Evolutionary conservation across 2,797 vertebrate genomes (phyloP), one percentile per base, ranked within the genome.

Genomic region (Remorina albescens): DNA sequence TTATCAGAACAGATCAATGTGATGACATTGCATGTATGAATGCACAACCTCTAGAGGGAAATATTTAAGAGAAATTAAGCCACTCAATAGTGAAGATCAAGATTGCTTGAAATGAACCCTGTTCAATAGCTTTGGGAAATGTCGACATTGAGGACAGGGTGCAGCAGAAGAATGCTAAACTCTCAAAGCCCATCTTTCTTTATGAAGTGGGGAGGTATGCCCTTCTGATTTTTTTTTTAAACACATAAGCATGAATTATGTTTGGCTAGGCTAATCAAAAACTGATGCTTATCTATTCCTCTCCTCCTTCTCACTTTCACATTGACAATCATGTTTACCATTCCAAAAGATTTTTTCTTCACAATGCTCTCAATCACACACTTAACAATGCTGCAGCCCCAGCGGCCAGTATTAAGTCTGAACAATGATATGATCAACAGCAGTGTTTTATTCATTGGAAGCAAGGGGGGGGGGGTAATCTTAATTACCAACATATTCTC

Each of bases 361-460:
- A 93, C 85, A 92, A 92, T 91, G 84, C 88, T 84, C 80, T 90
- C 88, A 93, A 92, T 93, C 91, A 93, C 80, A 86, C 72, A 84
- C 78, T 51, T 78, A 88, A 89, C 81, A 80, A 84, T 80, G 71
- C 71, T 21, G 69, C 41, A 75, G 83, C 65, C 80, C 67, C 84
- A 67, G 37, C 37, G 57, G 64, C 83, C 82, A 81, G 83, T 82
- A 89, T 93, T 88, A 91, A 87, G 61, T 65, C 76, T 53, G 89
- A 95, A 95, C 94, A 95, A 95, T 93, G 89, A 91, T 84, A 92
- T 90, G 85, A 94, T 94, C 89, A 94, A 89, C 87, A 86, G 86
- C 82, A 77, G 62, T 23, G 70, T 90, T 94, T 93, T 88, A 92
- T 91, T 94, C 86, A 79, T 70, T 83, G 67, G 79, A 90, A 91